Evolutionary conservation across 2,113 vertebrate species (phyloP), one percentile per base, ranked within the genome.

Genomic region (Grantiella picta): DNA sequence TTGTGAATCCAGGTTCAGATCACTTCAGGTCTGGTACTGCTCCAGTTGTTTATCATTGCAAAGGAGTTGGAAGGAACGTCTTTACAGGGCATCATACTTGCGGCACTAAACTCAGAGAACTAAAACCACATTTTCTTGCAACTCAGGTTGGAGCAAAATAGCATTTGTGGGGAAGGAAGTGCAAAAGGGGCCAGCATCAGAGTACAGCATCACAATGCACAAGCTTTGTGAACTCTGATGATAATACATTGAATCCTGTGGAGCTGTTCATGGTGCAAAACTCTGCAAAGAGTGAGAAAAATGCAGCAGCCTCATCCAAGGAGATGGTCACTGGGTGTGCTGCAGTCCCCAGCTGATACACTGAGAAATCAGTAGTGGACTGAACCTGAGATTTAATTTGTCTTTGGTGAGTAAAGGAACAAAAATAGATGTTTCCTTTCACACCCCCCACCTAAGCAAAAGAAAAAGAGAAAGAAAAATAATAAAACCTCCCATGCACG

Each of bases 351-450:
- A 29, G 31, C 60, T 79, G 68, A 50, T 68, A 6, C 1, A 12
- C 52, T 79, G 88, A 95, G 54, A 52, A 80, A 77, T 79, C 92
- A 50, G 5, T 10, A 83, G 70, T 45, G 91, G 92, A 94, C 82
- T 69, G 88, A 86, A 94, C 83, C 86, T 80, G 80, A 92, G 93
- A 84, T 94, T 92, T 85, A 59, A 54, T 89, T 94, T 95, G 90
- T 75, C 86, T 94, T 82, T 45, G 45, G 21, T 64, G 87, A 80
- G 65, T 84, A 86, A 90, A 81, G 68, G 33, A 90, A 77, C 19
- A 94, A 92, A 97, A 96, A 59, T 42, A 75, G 60, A 54, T 75
- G 44, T 54, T 94, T 54, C 38, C 36, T 87, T 57, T 86, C 53
- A 49, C 42, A 5, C 3, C n/a, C 3, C 10, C 22, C 19, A 8